Conservation (phyloP, 2,113 vertebrate species). For the Phyllostomus hastatus region DNA sequence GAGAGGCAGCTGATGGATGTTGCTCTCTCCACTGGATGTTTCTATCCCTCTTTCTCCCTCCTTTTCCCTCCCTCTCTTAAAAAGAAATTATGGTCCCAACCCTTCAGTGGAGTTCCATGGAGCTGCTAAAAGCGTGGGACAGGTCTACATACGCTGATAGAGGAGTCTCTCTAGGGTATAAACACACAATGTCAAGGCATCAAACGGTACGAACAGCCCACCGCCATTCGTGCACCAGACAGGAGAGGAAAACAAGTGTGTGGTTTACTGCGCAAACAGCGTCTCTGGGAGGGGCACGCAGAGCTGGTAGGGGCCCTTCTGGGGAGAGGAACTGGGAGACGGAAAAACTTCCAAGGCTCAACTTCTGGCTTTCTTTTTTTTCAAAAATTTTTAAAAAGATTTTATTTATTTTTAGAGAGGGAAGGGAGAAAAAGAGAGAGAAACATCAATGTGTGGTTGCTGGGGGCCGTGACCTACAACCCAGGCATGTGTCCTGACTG, state of each 20-base stretch:
- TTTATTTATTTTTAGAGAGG: too few relatives aligned
- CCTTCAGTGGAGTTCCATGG: neutral
- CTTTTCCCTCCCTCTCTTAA: too few relatives aligned
- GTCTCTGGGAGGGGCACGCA: neutral
- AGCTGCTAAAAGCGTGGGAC: neutral
- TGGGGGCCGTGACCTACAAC: too few relatives aligned
- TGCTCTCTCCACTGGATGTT: too few relatives aligned
- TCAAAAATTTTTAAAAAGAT: too few relatives aligned
- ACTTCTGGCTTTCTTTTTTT: neutral
- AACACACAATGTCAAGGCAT: neutral
- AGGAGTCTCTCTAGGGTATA: neutral
- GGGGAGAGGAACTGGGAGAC: neutral
- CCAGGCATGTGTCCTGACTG: too few relatives aligned
- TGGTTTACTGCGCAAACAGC: neutral
- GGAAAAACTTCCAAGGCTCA: neutral
- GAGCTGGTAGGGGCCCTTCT: neutral
- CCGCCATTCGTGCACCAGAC: too few relatives aligned
- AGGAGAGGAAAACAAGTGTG: neutral
- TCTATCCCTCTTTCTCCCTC: too few relatives aligned
- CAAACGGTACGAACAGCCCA: neutral
- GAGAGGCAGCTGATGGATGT: too few relatives aligned
- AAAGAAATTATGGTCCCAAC: neutral
- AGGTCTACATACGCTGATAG: neutral
- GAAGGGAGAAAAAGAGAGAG: too few relatives aligned
- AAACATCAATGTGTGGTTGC: too few relatives aligned